Base-by-base conservation (phyloP, 1,140 invertebrate species). In the Musca domestica region DNA sequence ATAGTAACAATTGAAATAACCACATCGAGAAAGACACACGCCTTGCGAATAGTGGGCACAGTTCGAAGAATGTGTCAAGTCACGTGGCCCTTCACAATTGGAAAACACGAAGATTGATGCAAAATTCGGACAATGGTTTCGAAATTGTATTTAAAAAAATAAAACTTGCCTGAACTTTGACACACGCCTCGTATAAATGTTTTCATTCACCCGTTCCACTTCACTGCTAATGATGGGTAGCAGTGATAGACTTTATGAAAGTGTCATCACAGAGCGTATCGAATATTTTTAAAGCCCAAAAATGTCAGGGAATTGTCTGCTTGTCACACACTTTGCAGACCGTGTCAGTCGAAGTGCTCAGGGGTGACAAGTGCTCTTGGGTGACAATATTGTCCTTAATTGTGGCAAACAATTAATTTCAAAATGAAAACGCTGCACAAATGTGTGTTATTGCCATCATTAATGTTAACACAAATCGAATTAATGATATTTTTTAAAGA, bases 331-430 rank as follows among this genome's bases (percentile, higher is more conserved):
- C 34, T 41, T 41, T 41, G 10, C 34, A 10, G 34, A 12, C 34
- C 6, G 12, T 12, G 12, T 41, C 10, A 41, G 6, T 41, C 34
- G 34, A 2, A 9, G 34, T 41, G 4, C 34, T 41, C 20, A 34
- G 27, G 6, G 56, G 56, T 61, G 56, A 17, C 27, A 61, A 61
- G 56, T 41, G 34, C 12, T 61, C 56, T 7, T 41, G 34, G 56
- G 30, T 61, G 56, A 61, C 56, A 61, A 61, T 15, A 61, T 61
- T 61, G 34, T 61, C 56, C 34, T 61, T 61, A 61, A 61, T 61
- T 61, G 56, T 61, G 56, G 56, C 27, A 34, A 61, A 34, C 56
- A 61, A 61, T 61, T 61, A 61, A 61, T 61, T 61, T 61, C 19
- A 12, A 61, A 61, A 19, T 22, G 14, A 9, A 61, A 7, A 41